phyloP scores from a whole-genome alignment of 2,113 vertebrate species.

The Hemiscyllium ocellatum region DNA sequence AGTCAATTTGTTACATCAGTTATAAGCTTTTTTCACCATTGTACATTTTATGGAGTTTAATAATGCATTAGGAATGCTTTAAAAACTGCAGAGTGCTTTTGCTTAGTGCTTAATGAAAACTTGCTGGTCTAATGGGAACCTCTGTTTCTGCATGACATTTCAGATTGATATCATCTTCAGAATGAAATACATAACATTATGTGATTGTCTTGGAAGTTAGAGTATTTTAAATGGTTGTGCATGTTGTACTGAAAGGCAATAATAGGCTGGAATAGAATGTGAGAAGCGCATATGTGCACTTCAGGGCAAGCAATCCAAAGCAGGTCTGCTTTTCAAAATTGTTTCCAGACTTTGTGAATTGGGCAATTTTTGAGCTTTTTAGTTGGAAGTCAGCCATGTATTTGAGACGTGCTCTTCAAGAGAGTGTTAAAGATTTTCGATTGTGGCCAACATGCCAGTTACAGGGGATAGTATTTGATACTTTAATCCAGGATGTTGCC shows the following conservation, averaged over 20 bases:
- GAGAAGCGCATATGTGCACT: background rate
- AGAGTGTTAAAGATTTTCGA: background rate
- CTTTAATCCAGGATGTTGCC: background rate
- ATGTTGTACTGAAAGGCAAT: conserved; percentile 7
- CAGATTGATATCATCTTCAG: conserved; percentile 76
- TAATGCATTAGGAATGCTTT: conserved; percentile 79
- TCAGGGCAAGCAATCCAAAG: background rate
- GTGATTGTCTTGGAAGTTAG: background rate
- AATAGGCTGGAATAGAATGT: background rate
- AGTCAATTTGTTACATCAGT: conserved; percentile 54
- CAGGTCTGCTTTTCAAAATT: background rate
- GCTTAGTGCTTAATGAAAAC: conserved; percentile 65
- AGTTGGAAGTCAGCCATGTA: background rate
- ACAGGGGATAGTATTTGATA: background rate
- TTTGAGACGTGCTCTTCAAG: background rate
- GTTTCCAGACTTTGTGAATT: background rate
- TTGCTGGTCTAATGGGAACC: conserved; percentile 78
- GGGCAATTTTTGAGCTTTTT: background rate
- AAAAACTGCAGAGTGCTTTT: conserved; percentile 71
- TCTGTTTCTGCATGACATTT: conserved; percentile 79
- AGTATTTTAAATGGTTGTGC: background rate
- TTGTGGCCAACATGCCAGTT: background rate
- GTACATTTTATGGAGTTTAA: conserved; percentile 70
- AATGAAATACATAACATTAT: conserved; percentile 47
- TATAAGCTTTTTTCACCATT: conserved; percentile 63